Evolutionary conservation across 2,797 vertebrate species (phyloP).

Genomic region (Pseudomugil tenellus): DNA sequence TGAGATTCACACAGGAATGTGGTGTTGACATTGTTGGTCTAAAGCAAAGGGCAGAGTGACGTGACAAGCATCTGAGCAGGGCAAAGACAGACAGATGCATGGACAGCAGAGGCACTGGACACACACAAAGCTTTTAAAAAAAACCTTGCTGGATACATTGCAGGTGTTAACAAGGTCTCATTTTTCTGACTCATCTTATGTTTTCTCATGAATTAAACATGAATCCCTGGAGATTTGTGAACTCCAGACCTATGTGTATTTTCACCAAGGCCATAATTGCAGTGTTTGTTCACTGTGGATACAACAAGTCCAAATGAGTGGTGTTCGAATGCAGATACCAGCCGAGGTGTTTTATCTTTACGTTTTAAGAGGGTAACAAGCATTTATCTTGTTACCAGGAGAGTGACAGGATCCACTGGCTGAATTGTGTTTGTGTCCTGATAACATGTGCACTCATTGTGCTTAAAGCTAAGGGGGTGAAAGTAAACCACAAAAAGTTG

Average conservation of each 20-base stretch:
- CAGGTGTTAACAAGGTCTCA: constrained; percentile 42
- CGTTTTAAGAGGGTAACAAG: constrained; percentile 77
- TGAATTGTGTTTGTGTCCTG: constrained; percentile 70
- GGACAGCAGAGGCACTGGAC: constrained; percentile 50
- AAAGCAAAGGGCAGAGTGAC: constrained; percentile 84
- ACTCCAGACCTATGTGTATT: constrained; percentile 55
- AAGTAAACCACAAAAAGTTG: constrained; percentile 40
- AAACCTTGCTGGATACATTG: constrained; percentile 61
- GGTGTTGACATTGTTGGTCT: constrained; percentile 81
- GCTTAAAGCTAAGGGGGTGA: constrained; percentile 46
- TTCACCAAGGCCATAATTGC: constrained; percentile 53
- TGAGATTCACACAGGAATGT: constrained; percentile 78
- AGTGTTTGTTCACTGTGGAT: constrained; percentile 45
- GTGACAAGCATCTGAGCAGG: constrained; percentile 78
- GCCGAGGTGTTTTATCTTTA: constrained; percentile 69
- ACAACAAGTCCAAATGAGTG: constrained; percentile 63
- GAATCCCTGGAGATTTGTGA: constrained; percentile 46
- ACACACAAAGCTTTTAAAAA: constrained; percentile 45
- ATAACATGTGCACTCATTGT: constrained; percentile 74
- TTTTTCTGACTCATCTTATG: constrained; percentile 64
- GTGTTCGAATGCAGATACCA: constrained; percentile 71
- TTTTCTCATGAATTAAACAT: constrained; percentile 72
- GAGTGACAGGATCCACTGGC: constrained; percentile 76
- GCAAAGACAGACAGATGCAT: constrained; percentile 52
- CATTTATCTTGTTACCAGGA: constrained; percentile 80